Evolutionary conservation across 2,113 vertebrate species (phyloP).

Genomic region (Anseranas semipalmata): DNA sequence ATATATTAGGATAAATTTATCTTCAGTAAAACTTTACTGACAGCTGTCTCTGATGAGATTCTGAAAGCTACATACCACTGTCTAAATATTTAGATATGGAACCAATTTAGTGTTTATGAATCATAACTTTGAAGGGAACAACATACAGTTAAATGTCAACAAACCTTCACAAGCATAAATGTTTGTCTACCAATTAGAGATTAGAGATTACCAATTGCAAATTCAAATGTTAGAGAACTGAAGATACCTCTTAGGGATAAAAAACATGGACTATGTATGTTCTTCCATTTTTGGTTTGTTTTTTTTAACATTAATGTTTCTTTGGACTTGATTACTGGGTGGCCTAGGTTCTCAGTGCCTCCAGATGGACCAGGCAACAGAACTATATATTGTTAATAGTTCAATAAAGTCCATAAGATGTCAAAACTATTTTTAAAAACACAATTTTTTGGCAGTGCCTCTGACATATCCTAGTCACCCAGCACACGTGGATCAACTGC

Average conservation of each 20-base stretch:
- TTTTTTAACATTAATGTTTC: neutral
- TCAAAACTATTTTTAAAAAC: neutral
- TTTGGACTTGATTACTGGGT: neutral
- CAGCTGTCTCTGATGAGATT: neutral
- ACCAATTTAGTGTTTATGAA: neutral
- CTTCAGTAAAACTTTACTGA: neutral
- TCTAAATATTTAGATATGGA: neutral
- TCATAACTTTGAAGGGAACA: neutral
- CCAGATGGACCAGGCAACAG: neutral
- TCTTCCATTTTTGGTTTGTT: neutral
- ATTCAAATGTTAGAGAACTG: neutral
- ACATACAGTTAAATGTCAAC: neutral
- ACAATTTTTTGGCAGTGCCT: neutral
- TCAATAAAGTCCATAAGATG: neutral
- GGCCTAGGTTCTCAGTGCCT: neutral
- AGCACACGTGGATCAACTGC: neutral
- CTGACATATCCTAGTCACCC: neutral
- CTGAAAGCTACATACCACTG: neutral
- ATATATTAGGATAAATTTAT: neutral
- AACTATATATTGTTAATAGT: neutral
- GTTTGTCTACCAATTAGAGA: neutral
- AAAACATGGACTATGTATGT: neutral
- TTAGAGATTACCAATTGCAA: neutral
- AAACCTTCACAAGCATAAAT: neutral
- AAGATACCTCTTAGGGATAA: neutral